Evolutionary conservation across 2,113 vertebrate genomes (phyloP).

Genomic region (Leuciscus idus): DNA sequence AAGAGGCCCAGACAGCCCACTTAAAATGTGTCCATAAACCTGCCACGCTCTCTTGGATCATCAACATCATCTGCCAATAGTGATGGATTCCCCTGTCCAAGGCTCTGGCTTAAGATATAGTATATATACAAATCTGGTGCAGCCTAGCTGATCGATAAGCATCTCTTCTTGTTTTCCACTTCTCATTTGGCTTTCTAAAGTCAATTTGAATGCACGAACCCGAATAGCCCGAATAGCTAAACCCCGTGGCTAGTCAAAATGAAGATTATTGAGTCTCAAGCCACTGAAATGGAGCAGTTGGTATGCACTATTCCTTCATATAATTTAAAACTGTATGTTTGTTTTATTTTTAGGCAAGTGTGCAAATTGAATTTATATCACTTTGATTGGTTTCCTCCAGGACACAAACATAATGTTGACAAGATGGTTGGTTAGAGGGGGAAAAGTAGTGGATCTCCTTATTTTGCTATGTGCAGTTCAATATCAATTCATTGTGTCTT

Average conservation of each 20-base stretch:
- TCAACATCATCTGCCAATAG: conserved; percentile 67
- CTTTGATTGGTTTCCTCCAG: conserved; percentile 59
- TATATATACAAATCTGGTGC: conserved; percentile 63
- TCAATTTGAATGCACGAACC: conserved; percentile 21
- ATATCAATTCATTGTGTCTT: conserved; percentile 23
- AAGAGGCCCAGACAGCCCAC: conserved; percentile 68
- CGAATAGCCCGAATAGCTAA: not conserved
- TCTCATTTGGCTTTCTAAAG: conserved; percentile 48
- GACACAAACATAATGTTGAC: conserved; percentile 54
- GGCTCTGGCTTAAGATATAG: conserved; percentile 54
- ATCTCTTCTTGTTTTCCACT: conserved; percentile 48
- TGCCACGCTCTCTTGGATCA: conserved; percentile 66
- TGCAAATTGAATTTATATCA: conserved; percentile 66
- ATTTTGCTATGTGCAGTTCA: not conserved
- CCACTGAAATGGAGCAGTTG: conserved; percentile 55
- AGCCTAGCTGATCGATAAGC: conserved; percentile 63
- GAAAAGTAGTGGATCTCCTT: not conserved
- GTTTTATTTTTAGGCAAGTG: conserved; percentile 58
- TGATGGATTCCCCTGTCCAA: conserved; percentile 68
- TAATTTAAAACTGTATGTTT: conserved; percentile 60
- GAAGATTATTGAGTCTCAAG: conserved; percentile 49
- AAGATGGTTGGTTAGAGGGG: conserved; percentile 1
- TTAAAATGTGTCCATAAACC: conserved; percentile 73
- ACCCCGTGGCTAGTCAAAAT: conserved; percentile 46
- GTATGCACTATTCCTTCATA: conserved; percentile 50